Base-by-base conservation (phyloP, 2,888 invertebrate species). In the Oscheius sp. region DNA sequence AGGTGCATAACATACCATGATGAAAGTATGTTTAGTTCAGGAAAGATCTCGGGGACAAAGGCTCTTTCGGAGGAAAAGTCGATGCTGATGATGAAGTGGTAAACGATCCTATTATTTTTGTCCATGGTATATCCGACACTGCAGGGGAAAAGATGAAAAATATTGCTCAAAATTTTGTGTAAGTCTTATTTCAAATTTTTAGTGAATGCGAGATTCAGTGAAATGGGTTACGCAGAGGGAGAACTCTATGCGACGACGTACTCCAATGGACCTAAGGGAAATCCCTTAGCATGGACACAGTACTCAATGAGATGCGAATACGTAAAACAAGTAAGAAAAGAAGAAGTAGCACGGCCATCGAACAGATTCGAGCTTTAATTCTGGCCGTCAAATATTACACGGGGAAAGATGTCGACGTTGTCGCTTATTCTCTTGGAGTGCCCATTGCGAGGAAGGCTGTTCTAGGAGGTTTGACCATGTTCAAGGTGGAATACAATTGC, bases 381-480 rank as follows among this genome's bases (percentile, higher is more conserved):
- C 86, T 87, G 63, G 87, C 87, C 7, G 87, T 87, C 0, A 74
- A 84, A 7, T 84, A 87, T 69, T 87, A 87, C 68, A 87, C 86
- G 3, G 86, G 86, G 16, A 82, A 77, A 25, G 76, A 84, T 74
- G 87, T 87, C 2, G 87, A 87, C 59, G 79, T 87, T 3, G 79
- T 87, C n/a, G 87, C 86, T 0, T 87, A 88, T 72, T 86, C 86
- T 0, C 85, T 87, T 85, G 87, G 87, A 16, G 78, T 87, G 59
- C 84, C 86, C 21, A 82, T 87, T 0, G 80, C 86, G 6, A 72
- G 87, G 63, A 87, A 87, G 63, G 86, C 87, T 3, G 85, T 87
- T 69, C 78, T 87, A 23, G 87, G 87, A 61, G 87, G 87, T 78
- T n/a, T 16, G n/a, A 27, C 5, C n/a, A 49, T 1, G 7, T 52